Conservation (phyloP, 2,113 vertebrate species). For the Castor canadensis region DNA sequence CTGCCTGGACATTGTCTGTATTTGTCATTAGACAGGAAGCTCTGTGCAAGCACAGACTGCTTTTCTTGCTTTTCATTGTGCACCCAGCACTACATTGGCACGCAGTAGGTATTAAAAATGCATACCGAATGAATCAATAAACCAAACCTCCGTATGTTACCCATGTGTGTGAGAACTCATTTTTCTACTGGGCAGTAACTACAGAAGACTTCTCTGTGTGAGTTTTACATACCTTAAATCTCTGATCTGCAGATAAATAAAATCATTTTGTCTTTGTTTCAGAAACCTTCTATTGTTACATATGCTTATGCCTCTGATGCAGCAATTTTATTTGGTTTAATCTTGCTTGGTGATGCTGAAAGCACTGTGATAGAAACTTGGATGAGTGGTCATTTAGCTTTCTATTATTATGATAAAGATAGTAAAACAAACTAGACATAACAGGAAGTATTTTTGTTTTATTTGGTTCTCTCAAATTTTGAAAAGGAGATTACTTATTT, state of each 20-base stretch:
- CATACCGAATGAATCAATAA: neutral
- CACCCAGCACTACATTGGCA: neutral
- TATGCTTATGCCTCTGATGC: neutral
- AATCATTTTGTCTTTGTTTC: neutral
- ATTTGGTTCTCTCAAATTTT: constrained; percentile 47
- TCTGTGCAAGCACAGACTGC: neutral
- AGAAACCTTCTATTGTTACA: constrained; percentile 14
- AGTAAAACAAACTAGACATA: neutral
- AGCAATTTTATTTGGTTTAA: constrained; percentile 29
- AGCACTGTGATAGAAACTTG: neutral
- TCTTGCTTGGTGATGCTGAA: constrained; percentile 2
- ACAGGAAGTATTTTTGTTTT: constrained; percentile 12
- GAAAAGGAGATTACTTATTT: constrained; percentile 34
- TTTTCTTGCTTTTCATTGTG: neutral
- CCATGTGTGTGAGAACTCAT: neutral
- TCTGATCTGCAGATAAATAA: constrained; percentile 14
- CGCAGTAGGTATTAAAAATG: neutral
- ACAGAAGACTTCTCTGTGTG: neutral
- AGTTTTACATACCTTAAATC: neutral
- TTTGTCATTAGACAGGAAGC: neutral
- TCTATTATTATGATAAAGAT: constrained; percentile 1
- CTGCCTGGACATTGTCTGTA: neutral
- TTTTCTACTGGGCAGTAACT: neutral
- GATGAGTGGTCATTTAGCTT: constrained; percentile 30
- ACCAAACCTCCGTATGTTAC: neutral